Base-by-base conservation (phyloP, 1,140 invertebrate genomes). In the Calephelis nemesis region DNA sequence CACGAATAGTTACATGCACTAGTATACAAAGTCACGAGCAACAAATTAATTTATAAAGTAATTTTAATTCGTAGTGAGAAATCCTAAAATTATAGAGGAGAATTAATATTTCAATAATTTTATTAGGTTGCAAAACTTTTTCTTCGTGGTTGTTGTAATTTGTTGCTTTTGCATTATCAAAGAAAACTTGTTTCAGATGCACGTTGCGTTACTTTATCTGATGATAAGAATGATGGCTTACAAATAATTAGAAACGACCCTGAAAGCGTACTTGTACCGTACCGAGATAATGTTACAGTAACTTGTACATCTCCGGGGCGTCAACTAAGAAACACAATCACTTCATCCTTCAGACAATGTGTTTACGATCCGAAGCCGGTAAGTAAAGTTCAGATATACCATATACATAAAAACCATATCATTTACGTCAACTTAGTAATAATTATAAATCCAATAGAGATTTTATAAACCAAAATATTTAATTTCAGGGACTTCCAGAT, bases 351-450 rank as follows among this genome's bases (percentile, higher is more conserved):
- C 85, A 94, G 98, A 68, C 97, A 99, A 85, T 99, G 98, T 90
- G 97, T 98, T 30, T 99, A 98, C 83, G 97, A 99, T 93, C 98
- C 98, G 0, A 97, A 97, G 91, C 95, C 95, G 40, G 95, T 94
- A 90, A 92, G 89, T 88, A 72, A 7, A n/a, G 19, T 8, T 19
- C 30, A 19, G 13, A 15, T 30, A 4, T 30, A 30, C 30, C 30
- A 30, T 30, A 4, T 30, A 30, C 30, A 30, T 30, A 30, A 30
- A 30, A 30, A 30, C 30, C 30, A 30, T 30, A 30, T 30, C 30
- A 30, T 30, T 30, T 30, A 30, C 30, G 30, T 30, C 30, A n/a
- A 8, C 5, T 0, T 12, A 8, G 4, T 10, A 13, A n/a, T 42
- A 45, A 45, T 10, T 8, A 7, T 8, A 45, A 13, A 45, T 62